A percentile compares a stretch with the other conserved stretches of the same genome.
Conservation (phyloP, 2,797 vertebrate species). For the Microtus agrestis region DNA sequence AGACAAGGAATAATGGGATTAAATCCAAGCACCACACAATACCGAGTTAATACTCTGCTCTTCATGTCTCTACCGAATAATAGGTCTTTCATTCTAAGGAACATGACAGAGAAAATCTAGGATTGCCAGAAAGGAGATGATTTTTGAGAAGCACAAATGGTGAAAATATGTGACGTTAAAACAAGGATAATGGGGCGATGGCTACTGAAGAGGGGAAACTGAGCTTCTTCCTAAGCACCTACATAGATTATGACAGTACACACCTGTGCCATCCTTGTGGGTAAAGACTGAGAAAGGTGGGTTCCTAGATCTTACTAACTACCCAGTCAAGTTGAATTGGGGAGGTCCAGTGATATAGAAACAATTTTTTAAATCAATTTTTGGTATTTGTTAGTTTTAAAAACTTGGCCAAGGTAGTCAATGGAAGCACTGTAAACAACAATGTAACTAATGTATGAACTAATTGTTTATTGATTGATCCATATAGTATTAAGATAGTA, state of each 20-base stretch:
- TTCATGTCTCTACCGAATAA: background rate
- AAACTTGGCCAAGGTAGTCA: background rate
- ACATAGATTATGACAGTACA: background rate
- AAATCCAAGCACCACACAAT: background rate
- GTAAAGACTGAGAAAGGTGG: background rate
- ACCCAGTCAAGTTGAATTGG: background rate
- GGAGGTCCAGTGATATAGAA: background rate
- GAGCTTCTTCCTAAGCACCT: background rate
- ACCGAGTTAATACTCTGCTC: background rate
- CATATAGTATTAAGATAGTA: background rate
- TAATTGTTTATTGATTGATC: background rate
- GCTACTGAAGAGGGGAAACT: background rate
- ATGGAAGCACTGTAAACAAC: background rate
- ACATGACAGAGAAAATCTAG: rapidly evolving
- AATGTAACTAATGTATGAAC: background rate
- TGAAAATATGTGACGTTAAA: background rate
- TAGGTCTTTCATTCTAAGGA: background rate
- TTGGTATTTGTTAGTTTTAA: background rate
- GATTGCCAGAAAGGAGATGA: too few relatives aligned
- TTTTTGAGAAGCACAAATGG: background rate
- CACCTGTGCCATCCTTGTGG: background rate
- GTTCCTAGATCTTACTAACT: background rate
- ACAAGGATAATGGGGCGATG: background rate
- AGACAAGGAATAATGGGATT: background rate
- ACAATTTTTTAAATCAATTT: background rate